These are phyloP conservation scores for Dynastes tityus DNA, from an alignment of 2,888 invertebrate species.

Conservation along the genomic window DNA sequence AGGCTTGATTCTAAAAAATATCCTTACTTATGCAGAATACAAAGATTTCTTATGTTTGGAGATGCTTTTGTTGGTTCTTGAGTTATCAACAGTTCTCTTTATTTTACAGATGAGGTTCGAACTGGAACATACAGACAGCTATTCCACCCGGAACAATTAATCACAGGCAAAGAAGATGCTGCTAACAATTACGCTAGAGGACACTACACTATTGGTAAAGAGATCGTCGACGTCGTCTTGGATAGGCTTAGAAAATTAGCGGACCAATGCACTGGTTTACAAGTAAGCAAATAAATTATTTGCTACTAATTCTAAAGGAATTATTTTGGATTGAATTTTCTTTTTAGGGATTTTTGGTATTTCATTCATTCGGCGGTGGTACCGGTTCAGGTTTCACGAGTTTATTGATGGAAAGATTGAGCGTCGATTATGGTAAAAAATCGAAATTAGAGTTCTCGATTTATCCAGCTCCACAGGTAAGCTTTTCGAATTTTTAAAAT, in stretches of 20 bases:
- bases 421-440: conserved; percentile 95
- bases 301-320: background rate
- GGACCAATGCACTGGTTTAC: conserved; percentile 89
- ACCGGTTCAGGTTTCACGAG: conserved; percentile 96
- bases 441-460: conserved; percentile 95
- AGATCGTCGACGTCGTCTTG: conserved; percentile 88
- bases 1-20: no score
- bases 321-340: background rate
- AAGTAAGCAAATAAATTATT: conserved; percentile 70
- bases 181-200: conserved; percentile 96
- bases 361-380: conserved; percentile 93
- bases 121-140: conserved; percentile 87
- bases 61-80: no score
- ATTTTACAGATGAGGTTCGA: conserved; percentile 81
- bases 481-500: conserved; percentile 49
- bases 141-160: conserved; percentile 93
- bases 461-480: conserved; percentile 94
- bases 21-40: no score
- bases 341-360: conserved; percentile 87
- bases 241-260: conserved; percentile 87
- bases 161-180: conserved; percentile 94
- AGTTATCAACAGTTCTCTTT: no score
- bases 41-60: no score
- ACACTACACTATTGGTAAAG: conserved; percentile 94
- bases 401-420: conserved; percentile 91